Base-by-base conservation (phyloP, 2,888 invertebrate genomes). In the Acanthosepion lycidas region DNA sequence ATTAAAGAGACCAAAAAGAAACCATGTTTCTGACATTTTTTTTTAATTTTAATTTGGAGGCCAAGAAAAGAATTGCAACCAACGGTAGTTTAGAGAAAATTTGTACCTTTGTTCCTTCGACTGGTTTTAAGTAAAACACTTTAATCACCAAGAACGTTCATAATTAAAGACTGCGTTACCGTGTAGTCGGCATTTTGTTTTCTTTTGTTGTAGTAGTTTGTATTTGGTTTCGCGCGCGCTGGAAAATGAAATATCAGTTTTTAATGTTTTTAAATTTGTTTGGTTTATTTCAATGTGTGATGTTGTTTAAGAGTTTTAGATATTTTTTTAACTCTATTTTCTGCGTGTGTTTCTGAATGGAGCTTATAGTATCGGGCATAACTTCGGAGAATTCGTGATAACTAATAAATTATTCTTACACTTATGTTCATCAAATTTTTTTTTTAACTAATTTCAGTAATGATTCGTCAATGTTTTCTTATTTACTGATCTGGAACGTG, bases 71-170 rank as follows among this genome's bases (percentile, higher is more conserved):
- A 78, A 33, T 33, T 33, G 12, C 33, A 78, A 33, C 78, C n/a
- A 33, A 33, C 78, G 78, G 12, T 78, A n/a, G n/a, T 78, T 78
- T 20, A 12, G n/a, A 78, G 78, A 78, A 78, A 78, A 78, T 78
- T n/a, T 78, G 78, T 78, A 78, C 78, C 78, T 78, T 78, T 78
- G 78, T 78, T 78, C n/a, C 15, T 78, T 78, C 78, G n/a, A 78
- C 12, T 78, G 78, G 78, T 78, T 78, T 78, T 33, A 78, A 78
- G 78, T n/a, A 78, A 78, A 78, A 78, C 78, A 78, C 78, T 33
- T 78, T 78, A 78, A 78, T 78, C 78, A 78, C n/a, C 33, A n/a
- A n/a, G 12, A 78, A 78, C n/a, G 78, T 78, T 78, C 78, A 33
- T 78, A 78, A 78, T 78, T 78, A 78, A n/a, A 78, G 78, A 33